Percentiles rank a stretch among this genome's conserved stretches.
Conservation (phyloP, 2,888 invertebrate genomes). For the Ptychoptera contaminata region DNA sequence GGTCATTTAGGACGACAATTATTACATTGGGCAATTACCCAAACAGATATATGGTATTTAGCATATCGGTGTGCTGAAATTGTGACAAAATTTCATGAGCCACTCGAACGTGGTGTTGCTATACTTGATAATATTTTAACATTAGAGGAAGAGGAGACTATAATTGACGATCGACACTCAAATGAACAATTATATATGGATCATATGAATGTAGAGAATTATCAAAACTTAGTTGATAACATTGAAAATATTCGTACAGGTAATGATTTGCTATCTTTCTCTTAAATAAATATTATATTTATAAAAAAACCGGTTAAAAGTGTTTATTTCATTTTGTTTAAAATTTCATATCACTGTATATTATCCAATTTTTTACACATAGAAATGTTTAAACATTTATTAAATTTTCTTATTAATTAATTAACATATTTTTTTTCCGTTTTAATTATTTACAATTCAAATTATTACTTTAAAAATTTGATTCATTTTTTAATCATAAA, state of each 20-base stretch:
- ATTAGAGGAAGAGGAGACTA: slow-evolving; percentile 30
- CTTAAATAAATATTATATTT: neutral
- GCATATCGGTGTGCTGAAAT: slow-evolving; percentile 45
- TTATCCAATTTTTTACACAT: no score
- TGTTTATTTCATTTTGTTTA: no score
- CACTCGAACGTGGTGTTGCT: slow-evolving; percentile 31
- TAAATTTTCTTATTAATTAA: no score
- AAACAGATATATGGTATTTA: slow-evolving; percentile 42
- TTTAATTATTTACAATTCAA: no score
- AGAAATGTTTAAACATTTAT: no score
- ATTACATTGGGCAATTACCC: slow-evolving; percentile 46
- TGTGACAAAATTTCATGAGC: slow-evolving; percentile 29
- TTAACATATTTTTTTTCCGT: no score
- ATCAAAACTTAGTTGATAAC: slow-evolving; percentile 15
- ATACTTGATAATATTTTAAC: slow-evolving; percentile 54
- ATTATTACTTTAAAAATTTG: no score
- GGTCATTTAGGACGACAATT: slow-evolving; percentile 38
- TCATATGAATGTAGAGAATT: slow-evolving; percentile 15
- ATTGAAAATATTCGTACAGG: slow-evolving; percentile 5
- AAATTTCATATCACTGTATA: no score
- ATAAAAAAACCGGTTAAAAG: neutral
- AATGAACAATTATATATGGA: slow-evolving; percentile 21
- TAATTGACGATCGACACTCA: neutral
- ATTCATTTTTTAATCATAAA: no score
- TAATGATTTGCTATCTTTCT: neutral